These are phyloP conservation scores for Podarcis cretensis DNA, from an alignment of 2,113 vertebrate genomes.

Conservation along the genomic window DNA sequence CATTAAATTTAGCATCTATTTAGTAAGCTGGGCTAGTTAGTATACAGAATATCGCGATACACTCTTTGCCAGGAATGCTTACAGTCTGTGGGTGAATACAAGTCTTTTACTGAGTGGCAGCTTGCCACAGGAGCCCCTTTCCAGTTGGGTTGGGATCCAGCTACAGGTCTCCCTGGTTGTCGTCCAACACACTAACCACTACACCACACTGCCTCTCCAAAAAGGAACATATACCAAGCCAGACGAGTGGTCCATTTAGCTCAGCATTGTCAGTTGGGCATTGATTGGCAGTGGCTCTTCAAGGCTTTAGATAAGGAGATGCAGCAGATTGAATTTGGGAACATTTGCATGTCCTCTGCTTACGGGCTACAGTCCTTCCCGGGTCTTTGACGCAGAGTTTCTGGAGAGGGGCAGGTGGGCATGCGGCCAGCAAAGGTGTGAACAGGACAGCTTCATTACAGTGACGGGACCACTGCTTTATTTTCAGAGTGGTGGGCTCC, in stretches of 20 bases:
- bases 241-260: background rate
- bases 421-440: background rate
- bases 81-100: background rate
- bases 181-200: too few relatives aligned
- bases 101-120: background rate
- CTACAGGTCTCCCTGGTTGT: too few relatives aligned
- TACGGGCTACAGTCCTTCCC: background rate
- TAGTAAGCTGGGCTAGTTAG: background rate
- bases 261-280: background rate
- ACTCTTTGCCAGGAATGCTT: background rate
- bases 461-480: background rate
- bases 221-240: background rate
- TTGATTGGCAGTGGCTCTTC: background rate
- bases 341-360: background rate
- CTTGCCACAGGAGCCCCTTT: background rate
- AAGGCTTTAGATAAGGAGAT: background rate
- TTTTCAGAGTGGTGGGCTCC: background rate
- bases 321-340: background rate
- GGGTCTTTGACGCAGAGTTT: background rate
- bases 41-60: background rate
- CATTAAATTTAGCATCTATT: conserved; percentile 1
- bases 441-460: background rate
- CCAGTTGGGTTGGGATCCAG: background rate
- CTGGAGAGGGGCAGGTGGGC: background rate
- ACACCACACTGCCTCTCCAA: too few relatives aligned